Evolutionary conservation across 1,140 invertebrate genomes (phyloP), one percentile per base, ranked within the genome.

Genomic region (Diabrotica virgifera): DNA sequence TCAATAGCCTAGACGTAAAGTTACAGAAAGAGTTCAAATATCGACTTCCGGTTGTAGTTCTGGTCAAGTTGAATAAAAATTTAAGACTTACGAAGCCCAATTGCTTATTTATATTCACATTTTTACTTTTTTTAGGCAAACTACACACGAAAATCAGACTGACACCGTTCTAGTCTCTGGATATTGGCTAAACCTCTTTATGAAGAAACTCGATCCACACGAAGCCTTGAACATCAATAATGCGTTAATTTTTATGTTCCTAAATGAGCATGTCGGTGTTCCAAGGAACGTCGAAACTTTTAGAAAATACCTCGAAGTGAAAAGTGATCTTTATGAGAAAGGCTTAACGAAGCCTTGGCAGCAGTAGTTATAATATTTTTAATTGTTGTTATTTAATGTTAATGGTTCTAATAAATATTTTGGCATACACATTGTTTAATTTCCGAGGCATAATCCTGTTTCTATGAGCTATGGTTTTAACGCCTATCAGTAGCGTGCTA

Each of bases 71-170:
- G n/a, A n/a, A n/a, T n/a, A n/a, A n/a, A n/a, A n/a, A n/a, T n/a
- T n/a, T n/a, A n/a, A n/a, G n/a, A n/a, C n/a, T n/a, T n/a, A n/a
- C n/a, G n/a, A n/a, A n/a, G n/a, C n/a, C n/a, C n/a, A n/a, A n/a
- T n/a, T n/a, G n/a, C n/a, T 11, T 54, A 37, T 24, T 24, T 24
- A 24, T 24, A 24, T 24, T 24, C 4, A 24, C 24, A 24, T 24
- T 24, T 24, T 61, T 14, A 12, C 59, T 56, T 64, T 63, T 75
- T 76, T 52, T 64, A 82, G 80, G 59, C 74, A 78, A 63, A 81
- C 80, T 0, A 82, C 80, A 7, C 82, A 83, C 55, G 82, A 83
- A 72, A 77, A 75, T 62, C 81, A 81, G 63, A 78, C 79, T 0
- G 82, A 82, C 70, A 75, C 79, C 0, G 76, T 79, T 10, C 73